Conservation (phyloP, 2,888 invertebrate genomes). For the Leptinotarsa peninsularis region DNA sequence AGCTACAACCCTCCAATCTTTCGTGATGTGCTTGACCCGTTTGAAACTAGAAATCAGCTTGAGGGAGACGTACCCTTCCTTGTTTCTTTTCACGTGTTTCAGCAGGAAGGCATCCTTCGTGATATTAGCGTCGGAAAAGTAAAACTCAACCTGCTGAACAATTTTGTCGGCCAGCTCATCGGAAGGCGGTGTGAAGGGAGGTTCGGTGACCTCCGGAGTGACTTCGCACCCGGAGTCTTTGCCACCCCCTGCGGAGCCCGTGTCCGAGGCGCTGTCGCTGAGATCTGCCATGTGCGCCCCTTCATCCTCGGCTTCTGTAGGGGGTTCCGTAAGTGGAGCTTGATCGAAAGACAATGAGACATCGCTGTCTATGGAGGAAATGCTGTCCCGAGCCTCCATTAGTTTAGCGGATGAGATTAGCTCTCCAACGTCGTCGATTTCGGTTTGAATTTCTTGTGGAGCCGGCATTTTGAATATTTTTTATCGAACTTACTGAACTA, state of each 20-base stretch:
- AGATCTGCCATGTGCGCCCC: constrained; percentile 73
- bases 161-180: constrained; percentile 84
- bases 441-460: constrained; percentile 46
- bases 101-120: constrained; percentile 94
- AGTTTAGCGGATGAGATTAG: constrained; percentile 67
- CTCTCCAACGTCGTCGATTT: constrained; percentile 60
- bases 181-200: constrained; percentile 77
- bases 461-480: constrained; percentile 58
- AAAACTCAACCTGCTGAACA: constrained; percentile 91
- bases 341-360: constrained; percentile 70
- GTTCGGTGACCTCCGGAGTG: constrained; percentile 69
- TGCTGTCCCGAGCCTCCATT: constrained; percentile 71
- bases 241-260: constrained; percentile 73
- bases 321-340: constrained; percentile 55
- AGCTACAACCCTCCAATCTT: constrained; percentile 94
- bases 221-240: constrained; percentile 79
- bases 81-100: constrained; percentile 94
- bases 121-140: constrained; percentile 95
- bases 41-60: constrained; percentile 96
- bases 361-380: constrained; percentile 74
- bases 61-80: constrained; percentile 94
- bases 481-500: constrained; percentile 52
- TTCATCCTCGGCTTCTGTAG: constrained; percentile 68
- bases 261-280: constrained; percentile 76
- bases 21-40: constrained; percentile 91